phyloP scores from a whole-genome alignment of 92 coral and sea anemone genomes.

The Pocillopora grandis region DNA sequence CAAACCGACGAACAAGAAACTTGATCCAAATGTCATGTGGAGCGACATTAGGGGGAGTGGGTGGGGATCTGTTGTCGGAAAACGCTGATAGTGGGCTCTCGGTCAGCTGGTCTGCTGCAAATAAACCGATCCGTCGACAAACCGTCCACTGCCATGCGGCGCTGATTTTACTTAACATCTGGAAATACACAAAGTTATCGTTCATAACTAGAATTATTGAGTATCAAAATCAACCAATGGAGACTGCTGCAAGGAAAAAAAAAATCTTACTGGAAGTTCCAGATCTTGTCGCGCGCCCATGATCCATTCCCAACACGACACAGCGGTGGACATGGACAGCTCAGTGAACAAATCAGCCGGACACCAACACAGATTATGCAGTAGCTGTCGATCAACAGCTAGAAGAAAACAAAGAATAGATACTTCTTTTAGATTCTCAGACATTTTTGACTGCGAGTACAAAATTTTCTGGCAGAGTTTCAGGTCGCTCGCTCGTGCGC shows the following conservation, averaged over 20 bases:
- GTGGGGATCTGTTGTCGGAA: constrained; percentile 82
- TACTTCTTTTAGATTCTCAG: too few relatives aligned
- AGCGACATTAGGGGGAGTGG: constrained; percentile 83
- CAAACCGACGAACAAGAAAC: constrained; percentile 91
- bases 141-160: constrained; percentile 99
- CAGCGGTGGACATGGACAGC: constrained; percentile 88
- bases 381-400: constrained; percentile 81
- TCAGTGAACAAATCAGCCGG: constrained; percentile 93
- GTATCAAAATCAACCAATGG: neutral
- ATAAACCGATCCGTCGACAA: constrained; percentile 86
- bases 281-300: constrained; percentile 91
- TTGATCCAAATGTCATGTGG: constrained; percentile 99
- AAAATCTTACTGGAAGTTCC: constrained; percentile 74
- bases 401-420: neutral
- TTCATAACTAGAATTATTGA: too few relatives aligned
- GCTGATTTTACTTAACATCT: constrained; percentile 89
- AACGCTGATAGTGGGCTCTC: constrained; percentile 90
- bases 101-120: constrained; percentile 64
- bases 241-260: too few relatives aligned
- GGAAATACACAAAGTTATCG: constrained; percentile 8
- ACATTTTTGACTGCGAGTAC: neutral
- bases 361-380: constrained; percentile 88
- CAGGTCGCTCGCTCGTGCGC: neutral
- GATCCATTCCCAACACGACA: constrained; percentile 98
- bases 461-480: neutral